phyloP scores from a whole-genome alignment of 2,888 invertebrate species.

The Tholera decimalis region DNA sequence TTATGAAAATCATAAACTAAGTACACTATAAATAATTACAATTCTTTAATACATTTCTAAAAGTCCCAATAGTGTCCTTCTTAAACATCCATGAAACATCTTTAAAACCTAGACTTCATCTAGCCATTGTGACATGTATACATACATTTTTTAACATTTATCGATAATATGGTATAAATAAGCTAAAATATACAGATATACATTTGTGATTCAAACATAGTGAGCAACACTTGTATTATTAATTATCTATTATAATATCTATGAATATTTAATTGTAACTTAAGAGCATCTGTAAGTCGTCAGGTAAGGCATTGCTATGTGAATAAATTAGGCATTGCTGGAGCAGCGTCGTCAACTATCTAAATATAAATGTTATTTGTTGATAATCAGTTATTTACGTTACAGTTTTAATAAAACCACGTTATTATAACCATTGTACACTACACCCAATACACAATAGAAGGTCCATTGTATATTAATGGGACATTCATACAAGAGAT shows the following conservation, averaged over 20 bases:
- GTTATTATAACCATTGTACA: conserved; percentile 66
- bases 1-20: conserved; percentile 65
- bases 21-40: conserved; percentile 64
- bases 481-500: conserved; percentile 73
- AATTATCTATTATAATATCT: conserved; percentile 70
- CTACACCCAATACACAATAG: conserved; percentile 64
- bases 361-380: conserved; percentile 72
- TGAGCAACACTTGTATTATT: conserved; percentile 76
- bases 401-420: conserved; percentile 64
- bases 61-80: conserved; percentile 58
- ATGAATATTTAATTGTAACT: conserved; percentile 64
- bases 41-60: conserved; percentile 61
- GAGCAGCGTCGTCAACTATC: conserved; percentile 66
- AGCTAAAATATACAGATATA: conserved; percentile 72
- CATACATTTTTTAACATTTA: conserved; percentile 63
- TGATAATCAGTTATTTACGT: conserved; percentile 76
- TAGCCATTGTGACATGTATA: conserved; percentile 65
- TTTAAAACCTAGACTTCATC: conserved; percentile 55
- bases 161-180: conserved; percentile 67
- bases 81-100: conserved; percentile 50
- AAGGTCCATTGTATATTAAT: conserved; percentile 58
- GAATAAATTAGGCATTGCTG: conserved; percentile 72
- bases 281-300: conserved; percentile 69
- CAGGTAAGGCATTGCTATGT: conserved; percentile 76
- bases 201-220: conserved; percentile 73